A percentile compares a stretch with the other conserved stretches of the same genome.
These are phyloP conservation scores for Darevskia nairensis DNA, from an alignment of 2,797 vertebrate genomes.

Conservation along the genomic window DNA sequence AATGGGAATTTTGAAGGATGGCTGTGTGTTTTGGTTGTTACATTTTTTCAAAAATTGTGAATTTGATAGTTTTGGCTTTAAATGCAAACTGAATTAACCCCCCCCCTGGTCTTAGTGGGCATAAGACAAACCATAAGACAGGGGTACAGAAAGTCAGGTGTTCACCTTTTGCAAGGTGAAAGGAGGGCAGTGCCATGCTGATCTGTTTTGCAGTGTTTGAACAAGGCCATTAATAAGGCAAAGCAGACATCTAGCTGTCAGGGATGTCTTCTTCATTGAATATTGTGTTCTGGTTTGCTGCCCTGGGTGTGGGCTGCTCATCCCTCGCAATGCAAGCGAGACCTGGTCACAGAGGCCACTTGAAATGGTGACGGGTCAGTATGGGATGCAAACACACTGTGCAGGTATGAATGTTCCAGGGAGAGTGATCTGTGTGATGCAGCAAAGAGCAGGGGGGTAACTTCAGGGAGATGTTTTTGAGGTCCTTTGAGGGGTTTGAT, in stretches of 20 bases:
- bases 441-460: neutral
- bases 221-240: neutral
- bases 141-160: too few species aligned
- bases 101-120: too few species aligned
- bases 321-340: neutral
- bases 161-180: neutral
- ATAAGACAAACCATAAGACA: too few species aligned
- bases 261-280: neutral
- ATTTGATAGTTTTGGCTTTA: too few species aligned
- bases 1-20: too few species aligned
- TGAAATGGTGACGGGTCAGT: neutral
- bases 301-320: neutral
- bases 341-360: neutral
- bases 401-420: neutral
- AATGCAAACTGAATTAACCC: too few species aligned
- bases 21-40: too few species aligned
- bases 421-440: neutral
- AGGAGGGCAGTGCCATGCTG: neutral
- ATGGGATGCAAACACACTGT: rapidly evolving
- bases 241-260: neutral
- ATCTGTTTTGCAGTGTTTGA: neutral
- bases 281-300: rapidly evolving
- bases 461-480: neutral
- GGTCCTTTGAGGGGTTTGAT: neutral
- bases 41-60: too few species aligned